A percentile compares a stretch with the other conserved stretches of the same genome.
Conservation (phyloP, 2,113 vertebrate genomes). For the Petroica traversi region DNA sequence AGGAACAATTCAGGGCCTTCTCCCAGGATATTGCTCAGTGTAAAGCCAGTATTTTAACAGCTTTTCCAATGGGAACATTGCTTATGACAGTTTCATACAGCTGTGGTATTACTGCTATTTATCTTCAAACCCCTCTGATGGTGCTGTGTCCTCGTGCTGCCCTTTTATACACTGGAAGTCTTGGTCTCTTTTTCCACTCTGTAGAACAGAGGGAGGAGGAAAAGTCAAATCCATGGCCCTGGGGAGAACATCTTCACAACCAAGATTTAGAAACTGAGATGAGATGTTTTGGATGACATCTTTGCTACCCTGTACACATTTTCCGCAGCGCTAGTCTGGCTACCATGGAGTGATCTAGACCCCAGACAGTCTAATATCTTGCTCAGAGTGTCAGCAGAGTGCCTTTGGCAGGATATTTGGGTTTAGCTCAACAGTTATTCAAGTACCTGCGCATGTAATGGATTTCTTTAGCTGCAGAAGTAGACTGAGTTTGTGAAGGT, state of each 20-base stretch:
- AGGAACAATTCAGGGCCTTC: slow-evolving; percentile 53
- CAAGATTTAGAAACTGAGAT: not conserved
- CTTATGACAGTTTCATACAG: slow-evolving; percentile 62
- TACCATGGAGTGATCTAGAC: not conserved
- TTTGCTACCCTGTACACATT: not conserved
- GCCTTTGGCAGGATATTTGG: not conserved
- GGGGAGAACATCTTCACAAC: not conserved
- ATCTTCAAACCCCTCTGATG: slow-evolving; percentile 34
- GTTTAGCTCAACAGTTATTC: not conserved
- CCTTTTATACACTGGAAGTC: not conserved
- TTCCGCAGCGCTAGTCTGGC: not conserved
- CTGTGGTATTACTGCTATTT: slow-evolving; percentile 61
- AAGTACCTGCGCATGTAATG: not conserved
- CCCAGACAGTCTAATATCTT: not conserved
- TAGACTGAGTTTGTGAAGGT: not conserved
- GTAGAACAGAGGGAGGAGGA: not conserved
- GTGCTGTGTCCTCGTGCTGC: not conserved
- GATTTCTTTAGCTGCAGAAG: not conserved
- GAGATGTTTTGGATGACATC: not conserved
- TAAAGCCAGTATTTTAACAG: slow-evolving; percentile 56
- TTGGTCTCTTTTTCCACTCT: not conserved
- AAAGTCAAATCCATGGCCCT: not conserved
- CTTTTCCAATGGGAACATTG: slow-evolving; percentile 53
- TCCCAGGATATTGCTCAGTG: slow-evolving; percentile 29
- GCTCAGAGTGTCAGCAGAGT: not conserved